These are phyloP conservation scores for Odontomachus brunneus DNA, from an alignment of 1,140 invertebrate species.

Conservation along the genomic window DNA sequence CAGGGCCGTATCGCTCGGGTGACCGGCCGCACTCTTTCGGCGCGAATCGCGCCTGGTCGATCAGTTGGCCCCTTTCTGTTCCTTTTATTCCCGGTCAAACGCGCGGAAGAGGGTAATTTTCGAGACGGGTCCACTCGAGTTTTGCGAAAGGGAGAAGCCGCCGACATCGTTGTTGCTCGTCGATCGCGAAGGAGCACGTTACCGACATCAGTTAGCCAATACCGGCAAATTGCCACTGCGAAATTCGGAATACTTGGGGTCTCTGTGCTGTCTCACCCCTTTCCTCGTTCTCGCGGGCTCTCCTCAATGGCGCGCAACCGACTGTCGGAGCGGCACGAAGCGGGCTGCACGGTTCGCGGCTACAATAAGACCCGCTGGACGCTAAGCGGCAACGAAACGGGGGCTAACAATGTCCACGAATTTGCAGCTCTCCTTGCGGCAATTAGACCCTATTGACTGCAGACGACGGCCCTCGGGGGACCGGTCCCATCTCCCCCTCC, in stretches of 20 bases:
- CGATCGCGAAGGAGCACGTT: conserved; percentile 29
- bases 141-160: not conserved
- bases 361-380: conserved; percentile 64
- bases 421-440: conserved; percentile 73
- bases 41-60: conserved; percentile 23
- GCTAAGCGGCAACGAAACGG: conserved; percentile 50
- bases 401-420: conserved; percentile 65
- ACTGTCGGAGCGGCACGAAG: conserved; percentile 42
- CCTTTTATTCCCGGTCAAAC: conserved; percentile 46
- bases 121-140: conserved; percentile 8
- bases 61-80: not conserved
- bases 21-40: conserved; percentile 33
- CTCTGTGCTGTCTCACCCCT: conserved; percentile 6
- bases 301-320: conserved; percentile 34
- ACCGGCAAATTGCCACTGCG: conserved; percentile 1
- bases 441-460: conserved; percentile 74
- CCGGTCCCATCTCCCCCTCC: conserved; percentile 48
- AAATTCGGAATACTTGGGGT: conserved; percentile 7
- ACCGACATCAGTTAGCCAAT: too few species aligned
- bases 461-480: conserved; percentile 58
- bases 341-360: conserved; percentile 30
- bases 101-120: conserved; percentile 64
- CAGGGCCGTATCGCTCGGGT: conserved; percentile 54
- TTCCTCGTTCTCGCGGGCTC: not conserved
- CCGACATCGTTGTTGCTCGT: not conserved